Evolutionary conservation across 2,888 invertebrate species (phyloP).

Genomic region (Pelosia muscerda): DNA sequence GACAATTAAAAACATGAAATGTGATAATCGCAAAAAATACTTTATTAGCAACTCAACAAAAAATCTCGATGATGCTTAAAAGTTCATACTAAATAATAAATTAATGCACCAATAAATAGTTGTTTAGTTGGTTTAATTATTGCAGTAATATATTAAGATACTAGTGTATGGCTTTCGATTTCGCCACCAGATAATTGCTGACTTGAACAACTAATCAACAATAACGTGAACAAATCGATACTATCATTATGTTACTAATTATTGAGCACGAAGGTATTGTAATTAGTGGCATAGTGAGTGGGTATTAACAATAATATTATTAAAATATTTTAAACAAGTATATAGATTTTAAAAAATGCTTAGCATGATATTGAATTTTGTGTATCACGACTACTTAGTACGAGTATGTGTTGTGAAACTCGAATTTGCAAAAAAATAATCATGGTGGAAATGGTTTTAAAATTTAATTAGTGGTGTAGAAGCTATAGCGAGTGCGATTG

Average conservation of each 20-base stretch:
- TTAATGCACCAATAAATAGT: slow-evolving; percentile 29
- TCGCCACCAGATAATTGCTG: slow-evolving; percentile 51
- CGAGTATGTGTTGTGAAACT: too few relatives aligned
- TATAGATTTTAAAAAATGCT: background rate
- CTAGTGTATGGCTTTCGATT: slow-evolving; percentile 45
- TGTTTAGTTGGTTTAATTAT: slow-evolving; percentile 50
- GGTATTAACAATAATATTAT: slow-evolving; percentile 1
- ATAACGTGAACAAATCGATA: slow-evolving; percentile 48
- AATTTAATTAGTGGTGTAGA: too few relatives aligned
- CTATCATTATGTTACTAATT: slow-evolving; percentile 53
- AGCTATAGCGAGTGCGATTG: too few relatives aligned
- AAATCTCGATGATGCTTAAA: background rate
- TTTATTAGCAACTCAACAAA: background rate
- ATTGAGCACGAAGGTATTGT: slow-evolving; percentile 37
- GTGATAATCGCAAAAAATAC: background rate
- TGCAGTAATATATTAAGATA: slow-evolving; percentile 52
- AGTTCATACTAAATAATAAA: slow-evolving; percentile 22
- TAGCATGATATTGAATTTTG: background rate
- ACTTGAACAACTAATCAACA: slow-evolving; percentile 38
- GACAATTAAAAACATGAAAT: background rate
- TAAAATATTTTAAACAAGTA: background rate
- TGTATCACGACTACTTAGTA: background rate
- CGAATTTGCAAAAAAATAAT: background rate
- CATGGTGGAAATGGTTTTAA: background rate
- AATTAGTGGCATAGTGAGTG: slow-evolving; percentile 19